Evolutionary conservation across 2,888 invertebrate genomes (phyloP).

Genomic region (Ormia ochracea): DNA sequence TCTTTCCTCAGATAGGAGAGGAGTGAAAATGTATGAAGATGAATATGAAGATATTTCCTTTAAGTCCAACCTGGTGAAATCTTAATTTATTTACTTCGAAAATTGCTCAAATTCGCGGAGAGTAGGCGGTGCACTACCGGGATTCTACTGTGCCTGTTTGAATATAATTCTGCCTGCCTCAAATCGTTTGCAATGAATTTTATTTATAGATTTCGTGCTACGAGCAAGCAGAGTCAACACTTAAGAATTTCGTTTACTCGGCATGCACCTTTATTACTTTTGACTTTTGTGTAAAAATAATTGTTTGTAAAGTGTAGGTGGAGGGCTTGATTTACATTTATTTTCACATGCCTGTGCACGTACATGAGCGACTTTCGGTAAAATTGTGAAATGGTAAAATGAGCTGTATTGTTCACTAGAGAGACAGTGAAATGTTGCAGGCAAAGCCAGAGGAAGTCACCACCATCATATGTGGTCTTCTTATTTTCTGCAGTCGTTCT

Average conservation of each 20-base stretch:
- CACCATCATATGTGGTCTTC: conserved; percentile 54
- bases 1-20: too few relatives aligned
- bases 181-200: conserved; percentile 47
- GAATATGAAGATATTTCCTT: too few relatives aligned
- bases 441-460: conserved; percentile 23
- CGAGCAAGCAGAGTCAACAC: conserved; percentile 49
- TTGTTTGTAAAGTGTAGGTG: conserved; percentile 39
- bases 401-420: neutral
- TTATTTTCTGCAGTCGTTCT: neutral
- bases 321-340: conserved; percentile 33
- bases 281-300: conserved; percentile 42
- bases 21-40: too few relatives aligned
- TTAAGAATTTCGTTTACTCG: conserved; percentile 41
- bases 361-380: conserved; percentile 31
- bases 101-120: too few relatives aligned
- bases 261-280: conserved; percentile 55
- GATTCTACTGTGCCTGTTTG: neutral
- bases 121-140: too few relatives aligned
- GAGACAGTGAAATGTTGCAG: conserved; percentile 3
- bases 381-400: too few relatives aligned
- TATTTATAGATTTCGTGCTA: conserved; percentile 49
- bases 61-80: too few relatives aligned
- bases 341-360: neutral
- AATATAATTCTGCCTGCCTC: conserved; percentile 31
- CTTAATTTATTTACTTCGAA: too few relatives aligned